Evolutionary conservation across 2,888 invertebrate genomes (phyloP).

Genomic region (Drosophila melanocephala): DNA sequence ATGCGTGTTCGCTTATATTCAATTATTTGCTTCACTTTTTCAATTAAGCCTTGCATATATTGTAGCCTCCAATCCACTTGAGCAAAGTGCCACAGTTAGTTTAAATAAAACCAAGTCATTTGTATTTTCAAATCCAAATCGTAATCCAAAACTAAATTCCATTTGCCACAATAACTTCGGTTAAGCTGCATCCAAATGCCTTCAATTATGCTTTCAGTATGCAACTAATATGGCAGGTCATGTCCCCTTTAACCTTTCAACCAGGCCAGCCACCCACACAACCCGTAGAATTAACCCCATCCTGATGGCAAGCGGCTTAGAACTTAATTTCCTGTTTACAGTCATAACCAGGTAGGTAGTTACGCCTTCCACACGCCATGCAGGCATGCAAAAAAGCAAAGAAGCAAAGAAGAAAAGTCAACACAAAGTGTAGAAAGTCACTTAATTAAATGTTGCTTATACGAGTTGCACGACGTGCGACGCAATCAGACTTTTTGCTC

Average conservation of each 20-base stretch:
- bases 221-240: slow-evolving; percentile 44
- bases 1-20: background rate
- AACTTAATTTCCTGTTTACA: slow-evolving; percentile 69
- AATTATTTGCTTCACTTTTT: background rate
- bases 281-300: slow-evolving; percentile 4
- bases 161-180: slow-evolving; percentile 52
- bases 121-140: slow-evolving; percentile 1
- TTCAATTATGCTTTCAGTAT: slow-evolving; percentile 66
- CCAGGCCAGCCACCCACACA: background rate
- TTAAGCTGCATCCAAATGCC: slow-evolving; percentile 62
- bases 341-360: slow-evolving; percentile 53
- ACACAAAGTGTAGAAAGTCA: slow-evolving; percentile 58
- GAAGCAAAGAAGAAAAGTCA: slow-evolving; percentile 19
- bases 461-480: slow-evolving; percentile 40
- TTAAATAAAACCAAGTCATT: background rate
- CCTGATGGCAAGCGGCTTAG: slow-evolving; percentile 49
- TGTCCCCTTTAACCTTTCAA: slow-evolving; percentile 27
- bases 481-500: slow-evolving; percentile 11
- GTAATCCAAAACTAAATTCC: slow-evolving; percentile 28
- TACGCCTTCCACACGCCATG: slow-evolving; percentile 33
- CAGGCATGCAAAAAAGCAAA: slow-evolving; percentile 11
- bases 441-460: slow-evolving; percentile 74
- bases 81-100: background rate
- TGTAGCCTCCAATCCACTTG: background rate
- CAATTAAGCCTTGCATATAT: background rate